These are phyloP conservation scores for Psilanteris sp. DNA, from an alignment of 1,140 invertebrate species.

Conservation along the genomic window DNA sequence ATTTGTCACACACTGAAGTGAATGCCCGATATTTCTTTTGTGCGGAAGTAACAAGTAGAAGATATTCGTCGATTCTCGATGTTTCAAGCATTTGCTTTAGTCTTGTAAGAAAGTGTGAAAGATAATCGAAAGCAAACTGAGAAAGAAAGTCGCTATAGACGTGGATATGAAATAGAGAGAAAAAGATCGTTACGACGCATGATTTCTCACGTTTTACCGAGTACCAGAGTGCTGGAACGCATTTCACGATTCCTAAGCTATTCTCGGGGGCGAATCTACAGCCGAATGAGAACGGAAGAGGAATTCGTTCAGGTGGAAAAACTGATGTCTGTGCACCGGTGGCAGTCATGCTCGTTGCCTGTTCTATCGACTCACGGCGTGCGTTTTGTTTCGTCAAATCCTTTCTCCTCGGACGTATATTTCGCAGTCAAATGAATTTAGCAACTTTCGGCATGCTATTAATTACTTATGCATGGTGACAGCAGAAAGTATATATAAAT, in stretches of 20 bases:
- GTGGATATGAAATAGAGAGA: slow-evolving; percentile 48
- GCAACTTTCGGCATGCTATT: slow-evolving; percentile 47
- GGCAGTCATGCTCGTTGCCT: slow-evolving; percentile 2
- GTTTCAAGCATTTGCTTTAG: slow-evolving; percentile 44
- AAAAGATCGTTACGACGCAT: slow-evolving; percentile 54
- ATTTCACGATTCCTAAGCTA: slow-evolving; percentile 34
- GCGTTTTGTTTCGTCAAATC: slow-evolving; percentile 41
- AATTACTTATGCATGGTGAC: no score
- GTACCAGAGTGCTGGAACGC: slow-evolving; percentile 18
- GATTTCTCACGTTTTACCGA: slow-evolving; percentile 50
- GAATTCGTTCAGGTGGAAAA: slow-evolving; percentile 47
- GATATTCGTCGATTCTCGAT: slow-evolving; percentile 41
- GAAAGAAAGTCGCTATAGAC: slow-evolving; percentile 37
- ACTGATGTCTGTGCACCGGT: slow-evolving; percentile 46
- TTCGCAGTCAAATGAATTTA: slow-evolving; percentile 26
- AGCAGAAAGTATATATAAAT: no score
- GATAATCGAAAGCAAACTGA: slow-evolving; percentile 56
- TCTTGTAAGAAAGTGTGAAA: slow-evolving; percentile 43
- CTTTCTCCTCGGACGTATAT: slow-evolving; percentile 35
- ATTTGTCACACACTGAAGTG: not conserved
- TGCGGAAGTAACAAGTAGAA: slow-evolving; percentile 46
- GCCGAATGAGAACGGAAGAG: slow-evolving; percentile 39
- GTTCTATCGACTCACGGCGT: slow-evolving; percentile 9
- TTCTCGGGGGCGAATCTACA: slow-evolving; percentile 41
- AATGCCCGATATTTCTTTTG: slow-evolving; percentile 37